These are phyloP conservation scores for Acomys russatus DNA, from an alignment of 2,797 vertebrate species.

Conservation along the genomic window DNA sequence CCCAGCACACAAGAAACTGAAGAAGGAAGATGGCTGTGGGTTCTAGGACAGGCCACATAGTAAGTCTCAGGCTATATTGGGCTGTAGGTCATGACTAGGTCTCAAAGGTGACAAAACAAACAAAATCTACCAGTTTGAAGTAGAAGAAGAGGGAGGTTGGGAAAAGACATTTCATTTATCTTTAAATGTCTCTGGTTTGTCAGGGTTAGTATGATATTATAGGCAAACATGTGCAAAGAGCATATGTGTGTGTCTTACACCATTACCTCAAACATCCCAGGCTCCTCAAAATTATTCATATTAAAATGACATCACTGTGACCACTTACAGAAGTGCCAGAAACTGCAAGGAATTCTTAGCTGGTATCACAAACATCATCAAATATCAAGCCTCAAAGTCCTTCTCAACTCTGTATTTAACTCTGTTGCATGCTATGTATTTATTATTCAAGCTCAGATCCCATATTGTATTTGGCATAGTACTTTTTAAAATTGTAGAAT, in stretches of 20 bases:
- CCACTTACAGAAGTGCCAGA: background rate
- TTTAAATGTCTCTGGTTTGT: no score
- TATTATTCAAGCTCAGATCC: background rate
- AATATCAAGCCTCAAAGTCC: background rate
- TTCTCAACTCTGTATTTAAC: background rate
- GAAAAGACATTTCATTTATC: background rate
- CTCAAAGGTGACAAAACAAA: background rate
- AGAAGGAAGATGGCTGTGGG: background rate
- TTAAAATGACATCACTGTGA: background rate
- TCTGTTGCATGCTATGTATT: background rate
- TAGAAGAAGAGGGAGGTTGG: background rate
- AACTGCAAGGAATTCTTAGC: background rate
- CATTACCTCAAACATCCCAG: background rate
- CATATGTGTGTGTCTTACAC: fast-evolving
- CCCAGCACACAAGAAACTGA: background rate
- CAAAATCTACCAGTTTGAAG: background rate
- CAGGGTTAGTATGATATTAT: background rate
- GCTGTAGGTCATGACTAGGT: background rate
- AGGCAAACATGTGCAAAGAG: background rate
- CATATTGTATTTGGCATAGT: background rate
- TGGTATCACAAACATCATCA: background rate
- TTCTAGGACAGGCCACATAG: background rate
- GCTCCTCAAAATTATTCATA: background rate
- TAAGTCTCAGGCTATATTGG: background rate
- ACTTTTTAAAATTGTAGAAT: background rate